phyloP scores from a whole-genome alignment of 2,797 vertebrate genomes.

The Cryptoprocta ferox region DNA sequence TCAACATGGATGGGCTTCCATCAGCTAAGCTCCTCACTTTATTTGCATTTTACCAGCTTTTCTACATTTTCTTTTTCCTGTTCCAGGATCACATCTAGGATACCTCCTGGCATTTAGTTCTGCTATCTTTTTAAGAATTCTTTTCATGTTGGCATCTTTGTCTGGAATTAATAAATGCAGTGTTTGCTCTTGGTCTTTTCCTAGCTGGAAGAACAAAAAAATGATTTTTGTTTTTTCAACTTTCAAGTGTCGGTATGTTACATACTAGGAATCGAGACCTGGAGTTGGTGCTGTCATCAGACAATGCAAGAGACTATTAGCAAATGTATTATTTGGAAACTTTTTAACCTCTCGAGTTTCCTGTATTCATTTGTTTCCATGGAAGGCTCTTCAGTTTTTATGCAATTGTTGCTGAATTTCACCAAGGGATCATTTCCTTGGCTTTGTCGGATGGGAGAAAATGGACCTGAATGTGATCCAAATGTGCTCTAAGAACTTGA shows the following conservation, averaged over 20 bases:
- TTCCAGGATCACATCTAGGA: neutral
- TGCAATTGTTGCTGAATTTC: neutral
- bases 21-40: accelerated
- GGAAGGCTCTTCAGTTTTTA: neutral
- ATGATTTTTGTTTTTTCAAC: neutral
- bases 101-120: neutral
- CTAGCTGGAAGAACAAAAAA: neutral
- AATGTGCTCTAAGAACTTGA: neutral
- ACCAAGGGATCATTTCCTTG: neutral
- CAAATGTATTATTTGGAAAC: neutral
- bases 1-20: accelerated
- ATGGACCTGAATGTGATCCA: neutral
- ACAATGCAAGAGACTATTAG: neutral
- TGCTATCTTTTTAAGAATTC: neutral
- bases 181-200: conserved; percentile 1
- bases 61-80: accelerated
- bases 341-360: neutral
- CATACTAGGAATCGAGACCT: neutral
- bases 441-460: neutral
- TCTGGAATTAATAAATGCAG: conserved; percentile 11
- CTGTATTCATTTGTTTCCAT: neutral
- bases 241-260: neutral
- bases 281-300: neutral
- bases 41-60: neutral
- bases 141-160: neutral